Base-by-base conservation (phyloP, 2,113 vertebrate genomes). In the Fulica atra region DNA sequence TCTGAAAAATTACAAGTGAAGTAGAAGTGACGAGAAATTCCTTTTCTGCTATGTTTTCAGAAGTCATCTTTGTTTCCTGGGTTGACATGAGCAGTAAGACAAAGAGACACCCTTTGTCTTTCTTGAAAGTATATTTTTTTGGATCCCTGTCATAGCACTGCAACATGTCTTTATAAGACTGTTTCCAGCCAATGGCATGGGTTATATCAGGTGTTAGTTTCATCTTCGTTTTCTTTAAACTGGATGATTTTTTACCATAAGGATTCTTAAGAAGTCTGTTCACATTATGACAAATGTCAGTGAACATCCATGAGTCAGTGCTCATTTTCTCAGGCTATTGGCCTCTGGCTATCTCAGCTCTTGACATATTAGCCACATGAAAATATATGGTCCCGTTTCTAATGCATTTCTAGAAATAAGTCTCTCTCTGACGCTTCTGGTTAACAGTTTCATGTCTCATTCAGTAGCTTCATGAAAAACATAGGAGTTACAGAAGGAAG, bases 251-350 rank as follows among this genome's bases (percentile, higher is more conserved):
- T 92, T 94, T 96, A 92, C 53, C 21, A 66, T 73, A 50, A 85
- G 33, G 50, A 46, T 86, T 92, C 86, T 29, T 56, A 76, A 57
- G 72, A 71, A 95, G 23, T 93, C 81, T 86, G 33, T 54, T 94
- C 91, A 81, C 40, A 87, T 97, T 96, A 87, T 68, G 61, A 91
- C 38, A 97, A 97, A 96, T 96, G 93, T 96, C 96, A 96, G 35
- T 74, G 96, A 92, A 95, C 63, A 89, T 85, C 89, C 56, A 69
- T 74, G 89, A 95, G 65, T 94, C 77, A 91, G 57, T 74, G 89
- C 31, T 92, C 80, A 92, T 92, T 91, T 82, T 46, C 59, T 70
- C 64, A 89, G 88, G 77, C 80, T 86, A 65, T 60, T 38, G 65
- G 93, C 89, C 92, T 94, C 79, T 86, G 82, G 82, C 72, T 79